Percentiles rank a stretch among this genome's conserved stretches.
phyloP scores from a whole-genome alignment of 2,113 vertebrate genomes.

The Equus przewalskii region DNA sequence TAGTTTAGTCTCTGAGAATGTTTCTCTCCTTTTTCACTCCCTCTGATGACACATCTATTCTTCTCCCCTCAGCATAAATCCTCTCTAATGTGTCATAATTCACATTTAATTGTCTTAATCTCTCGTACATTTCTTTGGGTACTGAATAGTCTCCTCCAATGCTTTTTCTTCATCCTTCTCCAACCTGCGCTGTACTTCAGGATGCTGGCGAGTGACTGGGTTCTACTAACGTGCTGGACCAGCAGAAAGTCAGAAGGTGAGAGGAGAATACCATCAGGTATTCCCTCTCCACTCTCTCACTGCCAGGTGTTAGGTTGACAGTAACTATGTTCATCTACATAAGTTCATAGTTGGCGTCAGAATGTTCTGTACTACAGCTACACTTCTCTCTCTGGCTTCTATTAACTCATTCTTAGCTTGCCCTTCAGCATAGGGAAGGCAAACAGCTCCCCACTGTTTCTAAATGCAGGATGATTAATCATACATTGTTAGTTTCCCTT shows the following conservation, averaged over 20 bases:
- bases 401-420: neutral
- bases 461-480: neutral
- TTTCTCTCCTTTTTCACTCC: neutral
- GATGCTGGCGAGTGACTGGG: too few species aligned
- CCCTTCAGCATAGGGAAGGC: neutral
- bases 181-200: neutral
- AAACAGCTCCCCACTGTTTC: neutral
- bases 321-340: neutral
- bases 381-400: neutral
- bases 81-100: neutral
- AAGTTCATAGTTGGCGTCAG: neutral
- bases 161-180: neutral
- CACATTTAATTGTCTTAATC: neutral
- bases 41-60: neutral
- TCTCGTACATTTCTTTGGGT: neutral
- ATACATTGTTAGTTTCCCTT: neutral
- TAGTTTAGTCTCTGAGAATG: neutral
- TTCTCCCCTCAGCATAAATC: neutral
- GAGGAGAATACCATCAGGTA: too few species aligned
- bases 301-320: fast-evolving
- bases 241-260: neutral
- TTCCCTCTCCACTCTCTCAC: fast-evolving
- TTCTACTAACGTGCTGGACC: neutral
- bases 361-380: neutral
- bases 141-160: neutral